Evolutionary conservation across 2,113 vertebrate species (phyloP).

Genomic region (Sturnira hondurensis): DNA sequence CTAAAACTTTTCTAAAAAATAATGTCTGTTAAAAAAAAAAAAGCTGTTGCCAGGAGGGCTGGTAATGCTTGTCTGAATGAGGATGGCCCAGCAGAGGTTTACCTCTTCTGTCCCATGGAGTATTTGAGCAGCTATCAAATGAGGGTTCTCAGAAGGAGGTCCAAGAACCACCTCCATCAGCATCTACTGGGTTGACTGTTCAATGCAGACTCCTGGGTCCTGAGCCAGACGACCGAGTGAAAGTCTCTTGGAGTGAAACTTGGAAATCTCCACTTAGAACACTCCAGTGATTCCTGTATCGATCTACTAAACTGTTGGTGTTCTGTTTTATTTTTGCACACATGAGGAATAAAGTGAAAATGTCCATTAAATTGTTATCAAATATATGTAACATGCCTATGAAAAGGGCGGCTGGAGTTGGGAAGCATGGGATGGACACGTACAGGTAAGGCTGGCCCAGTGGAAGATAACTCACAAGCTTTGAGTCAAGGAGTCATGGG

Average conservation of each 20-base stretch:
- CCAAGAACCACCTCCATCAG: background rate
- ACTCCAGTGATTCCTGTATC: background rate
- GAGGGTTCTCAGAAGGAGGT: background rate
- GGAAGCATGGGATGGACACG: background rate
- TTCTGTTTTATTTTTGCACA: background rate
- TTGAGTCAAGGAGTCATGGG: background rate
- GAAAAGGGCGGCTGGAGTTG: background rate
- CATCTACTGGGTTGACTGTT: background rate
- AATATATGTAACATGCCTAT: background rate
- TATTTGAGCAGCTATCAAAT: background rate
- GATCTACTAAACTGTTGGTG: background rate
- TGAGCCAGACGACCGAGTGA: background rate
- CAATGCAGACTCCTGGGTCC: background rate
- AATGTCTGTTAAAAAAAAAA: background rate
- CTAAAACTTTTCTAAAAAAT: conserved; percentile 13
- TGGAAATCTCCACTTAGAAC: background rate
- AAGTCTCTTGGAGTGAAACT: background rate
- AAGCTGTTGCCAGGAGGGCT: background rate
- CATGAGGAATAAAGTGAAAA: background rate
- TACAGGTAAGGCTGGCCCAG: background rate
- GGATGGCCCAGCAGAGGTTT: background rate
- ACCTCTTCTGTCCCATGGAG: background rate
- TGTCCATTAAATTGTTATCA: background rate
- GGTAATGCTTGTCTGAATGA: background rate
- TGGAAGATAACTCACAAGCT: background rate